Percentiles rank a stretch among this genome's conserved stretches.
These are phyloP conservation scores for Perca schrenkii DNA, from an alignment of 2,113 vertebrate genomes.

Conservation along the genomic window DNA sequence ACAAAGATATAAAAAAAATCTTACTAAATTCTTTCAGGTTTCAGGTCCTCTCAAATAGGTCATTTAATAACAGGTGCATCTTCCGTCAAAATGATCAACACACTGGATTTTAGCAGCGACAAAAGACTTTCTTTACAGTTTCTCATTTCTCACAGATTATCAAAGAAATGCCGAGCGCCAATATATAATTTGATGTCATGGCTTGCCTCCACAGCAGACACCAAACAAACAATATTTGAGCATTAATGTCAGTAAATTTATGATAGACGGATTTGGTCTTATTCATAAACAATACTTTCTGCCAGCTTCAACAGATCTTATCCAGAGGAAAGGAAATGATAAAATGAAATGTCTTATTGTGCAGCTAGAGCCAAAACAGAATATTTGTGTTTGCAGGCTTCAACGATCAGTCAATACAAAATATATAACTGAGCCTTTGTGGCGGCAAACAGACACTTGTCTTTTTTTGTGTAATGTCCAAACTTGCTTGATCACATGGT, in stretches of 20 bases:
- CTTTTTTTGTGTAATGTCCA: conserved; percentile 9
- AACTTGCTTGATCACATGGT: conserved; percentile 27
- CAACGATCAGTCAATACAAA: conserved; percentile 29
- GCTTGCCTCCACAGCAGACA: conserved; percentile 41
- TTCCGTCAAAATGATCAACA: conserved; percentile 14
- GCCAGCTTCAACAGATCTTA: conserved; percentile 42
- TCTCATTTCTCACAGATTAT: conserved; percentile 57
- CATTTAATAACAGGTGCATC: conserved; percentile 44
- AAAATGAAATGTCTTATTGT: conserved; percentile 56
- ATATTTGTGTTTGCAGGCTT: conserved; percentile 37
- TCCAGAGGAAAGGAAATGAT: conserved; percentile 52
- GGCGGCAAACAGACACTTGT: conserved; percentile 34
- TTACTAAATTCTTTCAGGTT: neutral
- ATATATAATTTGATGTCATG: conserved; percentile 62
- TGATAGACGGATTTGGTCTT: conserved; percentile 49
- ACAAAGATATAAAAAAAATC: conserved; percentile 12
- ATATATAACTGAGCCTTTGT: conserved; percentile 11
- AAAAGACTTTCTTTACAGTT: conserved; percentile 48
- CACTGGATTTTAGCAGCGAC: conserved; percentile 21
- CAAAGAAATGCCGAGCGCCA: conserved; percentile 55
- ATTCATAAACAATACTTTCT: conserved; percentile 55
- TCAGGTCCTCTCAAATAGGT: conserved; percentile 1
- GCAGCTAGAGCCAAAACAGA: conserved; percentile 36
- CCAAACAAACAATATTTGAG: conserved; percentile 66
- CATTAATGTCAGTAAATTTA: conserved; percentile 61